Evolutionary conservation across 2,888 invertebrate species (phyloP), one percentile per base, ranked within the genome.

Genomic region (Polyploca ridens): DNA sequence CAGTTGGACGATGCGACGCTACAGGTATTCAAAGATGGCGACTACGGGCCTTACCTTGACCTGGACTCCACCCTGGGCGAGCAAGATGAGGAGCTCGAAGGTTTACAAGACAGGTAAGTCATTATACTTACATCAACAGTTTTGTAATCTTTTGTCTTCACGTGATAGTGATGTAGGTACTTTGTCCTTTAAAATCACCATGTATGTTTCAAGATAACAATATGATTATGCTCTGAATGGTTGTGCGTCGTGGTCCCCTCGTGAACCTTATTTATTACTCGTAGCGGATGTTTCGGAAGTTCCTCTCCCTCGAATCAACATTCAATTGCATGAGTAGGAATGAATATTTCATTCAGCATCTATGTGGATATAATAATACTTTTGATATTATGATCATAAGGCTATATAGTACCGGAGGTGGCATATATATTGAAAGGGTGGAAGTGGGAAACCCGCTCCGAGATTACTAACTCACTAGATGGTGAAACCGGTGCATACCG

Each of bases 1-100:
- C 96, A 99, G 99, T 95, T 99, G 94, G 99, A 99, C 88, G 99
- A 99, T 94, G 98, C 98, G 69, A 98, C 99, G 38, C 95, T 99
- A 71, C 99, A 99, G 94, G 96, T 99, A 73, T 99, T 99, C 94
- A 98, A 97, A 94, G 98, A 99, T 93, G 98, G 99, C 68, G 99
- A 99, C 93, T 99, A 98, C 91, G 99, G 99, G 63, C 97, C 98
- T 65, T 99, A 99, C 93, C 95, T 99, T 93, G 99, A 99, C 94
- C 95, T 99, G 90, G 99, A 99, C 89, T 97, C 98, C 64, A 98
- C 99, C 68, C 96, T 99, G 81, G 97, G 97, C 80, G 99, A 99
- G 90, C 99, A 99, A 89, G 97, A 98, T 74, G 99, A 99, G 86
- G 99, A 99, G 88, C 96, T 99, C 84, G 99, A 99, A 90, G 98